These are phyloP conservation scores for Xanthorhoe designata DNA, from an alignment of 2,888 invertebrate genomes.

Conservation along the genomic window DNA sequence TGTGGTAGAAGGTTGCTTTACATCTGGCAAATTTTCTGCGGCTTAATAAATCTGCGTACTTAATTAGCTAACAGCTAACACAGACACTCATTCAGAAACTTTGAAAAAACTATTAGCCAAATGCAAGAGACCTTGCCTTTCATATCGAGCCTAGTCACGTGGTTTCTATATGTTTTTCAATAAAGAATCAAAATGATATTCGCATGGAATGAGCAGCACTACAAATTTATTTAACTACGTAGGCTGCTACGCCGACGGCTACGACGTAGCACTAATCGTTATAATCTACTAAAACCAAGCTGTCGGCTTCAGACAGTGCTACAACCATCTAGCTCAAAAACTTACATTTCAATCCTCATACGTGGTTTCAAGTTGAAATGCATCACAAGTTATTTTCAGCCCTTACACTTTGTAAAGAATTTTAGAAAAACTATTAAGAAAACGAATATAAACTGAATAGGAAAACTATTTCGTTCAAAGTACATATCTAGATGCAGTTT, in stretches of 20 bases:
- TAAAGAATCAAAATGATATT: slow-evolving; percentile 14
- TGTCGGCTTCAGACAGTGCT: not conserved
- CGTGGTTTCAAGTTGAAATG: slow-evolving; percentile 18
- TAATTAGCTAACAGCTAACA: not conserved
- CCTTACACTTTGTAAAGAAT: not conserved
- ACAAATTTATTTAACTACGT: slow-evolving; percentile 19
- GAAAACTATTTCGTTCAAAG: not conserved
- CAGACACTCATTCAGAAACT: not conserved
- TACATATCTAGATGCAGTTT: too few relatives aligned
- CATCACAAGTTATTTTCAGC: not conserved
- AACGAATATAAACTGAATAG: too few relatives aligned
- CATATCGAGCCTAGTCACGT: slow-evolving; percentile 45
- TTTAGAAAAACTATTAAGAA: not conserved
- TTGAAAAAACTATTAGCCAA: not conserved
- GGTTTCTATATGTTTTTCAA: slow-evolving; percentile 17
- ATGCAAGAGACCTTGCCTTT: slow-evolving; percentile 2
- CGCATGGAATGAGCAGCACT: slow-evolving; percentile 28
- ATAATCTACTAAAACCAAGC: slow-evolving; percentile 25
- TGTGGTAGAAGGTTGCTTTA: slow-evolving; percentile 6
- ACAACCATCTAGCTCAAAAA: slow-evolving; percentile 4
- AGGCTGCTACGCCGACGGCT: slow-evolving; percentile 24
- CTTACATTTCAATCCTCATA: not conserved
- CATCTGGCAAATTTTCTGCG: not conserved
- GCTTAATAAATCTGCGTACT: not conserved
- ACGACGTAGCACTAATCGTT: slow-evolving; percentile 40